Evolutionary conservation across 2,113 vertebrate species (phyloP).

Genomic region (Taurulus bubalis): DNA sequence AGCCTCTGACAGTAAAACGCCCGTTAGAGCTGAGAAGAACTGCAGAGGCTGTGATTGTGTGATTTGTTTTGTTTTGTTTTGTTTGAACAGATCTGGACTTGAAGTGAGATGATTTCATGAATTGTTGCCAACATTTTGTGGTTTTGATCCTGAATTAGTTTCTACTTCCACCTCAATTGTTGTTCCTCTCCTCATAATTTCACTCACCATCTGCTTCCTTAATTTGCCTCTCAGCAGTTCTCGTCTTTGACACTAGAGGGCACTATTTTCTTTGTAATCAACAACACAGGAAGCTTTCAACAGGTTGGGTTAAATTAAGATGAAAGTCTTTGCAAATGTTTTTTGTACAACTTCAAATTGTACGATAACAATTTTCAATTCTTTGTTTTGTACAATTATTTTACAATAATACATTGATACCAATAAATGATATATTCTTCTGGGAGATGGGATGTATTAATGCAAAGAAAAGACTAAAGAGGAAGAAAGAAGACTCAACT

Average conservation of each 20-base stretch:
- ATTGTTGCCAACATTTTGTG: not conserved
- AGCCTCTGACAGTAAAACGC: not conserved
- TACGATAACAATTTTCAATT: not conserved
- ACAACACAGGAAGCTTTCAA: too few relatives aligned
- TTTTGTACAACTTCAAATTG: not conserved
- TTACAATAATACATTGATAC: not conserved
- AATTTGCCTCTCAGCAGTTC: not conserved
- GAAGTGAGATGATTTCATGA: not conserved
- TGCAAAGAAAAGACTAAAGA: not conserved
- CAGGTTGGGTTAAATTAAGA: not conserved
- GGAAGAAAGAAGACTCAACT: not conserved
- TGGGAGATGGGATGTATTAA: not conserved
- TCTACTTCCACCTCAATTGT: not conserved
- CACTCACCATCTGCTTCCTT: not conserved
- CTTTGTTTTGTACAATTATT: not conserved
- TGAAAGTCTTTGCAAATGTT: not conserved
- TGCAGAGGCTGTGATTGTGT: not conserved
- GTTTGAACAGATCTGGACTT: not conserved
- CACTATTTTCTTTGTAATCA: constrained; percentile 24
- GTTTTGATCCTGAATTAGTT: constrained; percentile 4
- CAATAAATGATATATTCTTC: not conserved
- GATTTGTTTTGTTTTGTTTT: not conserved
- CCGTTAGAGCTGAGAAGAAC: not conserved
- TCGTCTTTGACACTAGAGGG: constrained; percentile 47
- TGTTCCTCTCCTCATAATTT: not conserved